Percentiles rank a stretch among this genome's conserved stretches.
These are phyloP conservation scores for Hippocampus comes DNA, from an alignment of 2,113 vertebrate species.

Conservation along the genomic window DNA sequence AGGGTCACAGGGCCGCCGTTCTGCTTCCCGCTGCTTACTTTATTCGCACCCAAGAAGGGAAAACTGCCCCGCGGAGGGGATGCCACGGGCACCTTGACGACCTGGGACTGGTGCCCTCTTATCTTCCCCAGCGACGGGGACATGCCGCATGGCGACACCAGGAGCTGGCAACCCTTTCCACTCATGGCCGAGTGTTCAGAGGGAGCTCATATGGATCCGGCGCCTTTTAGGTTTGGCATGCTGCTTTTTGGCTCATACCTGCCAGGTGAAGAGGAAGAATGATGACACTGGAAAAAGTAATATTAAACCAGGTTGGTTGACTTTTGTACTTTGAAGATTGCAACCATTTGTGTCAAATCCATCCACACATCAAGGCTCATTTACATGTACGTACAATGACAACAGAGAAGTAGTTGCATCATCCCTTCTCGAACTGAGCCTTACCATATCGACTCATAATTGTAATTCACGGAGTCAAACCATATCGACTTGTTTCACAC, in stretches of 20 bases:
- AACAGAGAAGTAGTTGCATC: too few relatives aligned
- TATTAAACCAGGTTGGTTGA: not conserved
- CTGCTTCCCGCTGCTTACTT: slow-evolving; percentile 23
- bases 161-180: slow-evolving; percentile 69
- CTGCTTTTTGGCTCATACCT: not conserved
- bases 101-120: slow-evolving; percentile 61
- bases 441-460: too few relatives aligned
- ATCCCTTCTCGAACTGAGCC: not conserved
- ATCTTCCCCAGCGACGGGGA: slow-evolving; percentile 63
- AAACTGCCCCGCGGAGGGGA: slow-evolving; percentile 17
- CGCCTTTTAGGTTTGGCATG: not conserved
- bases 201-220: not conserved
- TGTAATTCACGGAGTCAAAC: too few relatives aligned
- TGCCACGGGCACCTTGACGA: slow-evolving; percentile 58
- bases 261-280: not conserved
- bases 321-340: slow-evolving; percentile 5
- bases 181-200: slow-evolving; percentile 59
- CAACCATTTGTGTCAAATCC: not conserved
- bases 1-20: slow-evolving; percentile 42
- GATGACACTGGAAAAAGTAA: not conserved
- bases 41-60: slow-evolving; percentile 20
- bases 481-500: too few relatives aligned
- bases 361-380: not conserved
- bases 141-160: slow-evolving; percentile 63
- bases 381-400: too few relatives aligned